phyloP scores from a whole-genome alignment of 2,797 vertebrate genomes.

The Micrastur ruficollis region DNA sequence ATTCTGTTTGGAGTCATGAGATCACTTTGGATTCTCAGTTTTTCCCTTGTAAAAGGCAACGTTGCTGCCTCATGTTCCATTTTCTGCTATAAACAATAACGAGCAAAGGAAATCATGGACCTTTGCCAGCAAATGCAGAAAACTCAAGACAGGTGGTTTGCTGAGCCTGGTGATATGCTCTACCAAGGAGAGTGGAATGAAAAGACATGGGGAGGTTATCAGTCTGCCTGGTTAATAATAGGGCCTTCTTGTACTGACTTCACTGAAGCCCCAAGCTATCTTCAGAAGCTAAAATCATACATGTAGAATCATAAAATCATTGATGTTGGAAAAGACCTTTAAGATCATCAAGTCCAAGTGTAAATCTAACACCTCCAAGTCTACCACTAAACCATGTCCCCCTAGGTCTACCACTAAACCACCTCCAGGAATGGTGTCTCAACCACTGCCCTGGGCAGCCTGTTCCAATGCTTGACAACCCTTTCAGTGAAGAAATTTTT shows the following conservation, averaged over 20 bases:
- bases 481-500: not conserved
- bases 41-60: not conserved
- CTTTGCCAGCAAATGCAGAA: not conserved
- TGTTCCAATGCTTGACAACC: not conserved
- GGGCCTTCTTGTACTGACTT: not conserved
- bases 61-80: not conserved
- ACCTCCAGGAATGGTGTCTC: not conserved
- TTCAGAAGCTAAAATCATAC: not conserved
- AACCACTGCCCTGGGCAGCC: not conserved
- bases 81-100: slow-evolving; percentile 3
- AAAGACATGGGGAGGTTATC: not conserved
- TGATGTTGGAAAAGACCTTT: not conserved
- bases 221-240: not conserved
- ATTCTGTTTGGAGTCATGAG: slow-evolving; percentile 45
- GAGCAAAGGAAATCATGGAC: not conserved
- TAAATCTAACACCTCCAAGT: not conserved
- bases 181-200: not conserved
- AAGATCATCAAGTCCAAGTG: not conserved
- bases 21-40: not conserved
- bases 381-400: not conserved
- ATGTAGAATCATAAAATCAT: not conserved
- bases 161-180: not conserved
- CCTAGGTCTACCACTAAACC: not conserved
- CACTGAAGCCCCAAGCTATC: not conserved
- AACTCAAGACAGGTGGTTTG: not conserved